Conservation (phyloP, 2,113 vertebrate genomes). For the Spilogale gracilis region DNA sequence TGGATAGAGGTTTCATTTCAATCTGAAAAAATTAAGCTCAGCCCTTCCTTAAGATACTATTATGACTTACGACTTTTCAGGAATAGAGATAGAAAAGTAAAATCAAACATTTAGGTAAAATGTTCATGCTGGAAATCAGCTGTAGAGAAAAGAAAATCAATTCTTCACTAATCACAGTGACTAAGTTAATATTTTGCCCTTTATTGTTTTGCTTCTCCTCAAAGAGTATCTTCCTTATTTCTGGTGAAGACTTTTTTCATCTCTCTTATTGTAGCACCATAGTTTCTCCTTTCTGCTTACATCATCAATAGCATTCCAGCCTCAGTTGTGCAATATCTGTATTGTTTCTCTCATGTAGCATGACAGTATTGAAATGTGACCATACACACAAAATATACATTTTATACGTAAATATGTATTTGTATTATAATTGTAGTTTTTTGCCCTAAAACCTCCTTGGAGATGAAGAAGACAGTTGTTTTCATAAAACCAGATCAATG, state of each 20-base stretch:
- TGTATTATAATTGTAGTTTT: background rate
- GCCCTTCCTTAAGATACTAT: background rate
- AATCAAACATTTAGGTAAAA: background rate
- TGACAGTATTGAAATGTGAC: background rate
- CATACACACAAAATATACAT: background rate
- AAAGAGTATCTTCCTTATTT: background rate
- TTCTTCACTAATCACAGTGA: background rate
- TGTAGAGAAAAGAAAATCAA: background rate
- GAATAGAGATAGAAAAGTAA: background rate
- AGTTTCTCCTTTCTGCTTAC: background rate
- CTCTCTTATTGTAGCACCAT: background rate
- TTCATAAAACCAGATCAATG: slow-evolving; percentile 77
- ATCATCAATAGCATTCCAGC: background rate
- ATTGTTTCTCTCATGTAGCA: background rate
- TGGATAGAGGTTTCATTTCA: background rate
- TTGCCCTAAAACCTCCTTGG: slow-evolving; percentile 42
- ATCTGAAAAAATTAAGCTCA: background rate
- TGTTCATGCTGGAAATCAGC: background rate
- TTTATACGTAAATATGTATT: background rate
- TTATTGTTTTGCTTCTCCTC: background rate
- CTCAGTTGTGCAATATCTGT: background rate
- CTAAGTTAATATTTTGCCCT: background rate
- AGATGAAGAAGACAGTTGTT: slow-evolving; percentile 57
- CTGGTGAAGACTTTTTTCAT: background rate
- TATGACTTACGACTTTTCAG: background rate